Percentiles rank a stretch among this genome's conserved stretches.
These are phyloP conservation scores for Glaucopsyche alexis DNA, from an alignment of 2,888 invertebrate genomes.

Conservation along the genomic window DNA sequence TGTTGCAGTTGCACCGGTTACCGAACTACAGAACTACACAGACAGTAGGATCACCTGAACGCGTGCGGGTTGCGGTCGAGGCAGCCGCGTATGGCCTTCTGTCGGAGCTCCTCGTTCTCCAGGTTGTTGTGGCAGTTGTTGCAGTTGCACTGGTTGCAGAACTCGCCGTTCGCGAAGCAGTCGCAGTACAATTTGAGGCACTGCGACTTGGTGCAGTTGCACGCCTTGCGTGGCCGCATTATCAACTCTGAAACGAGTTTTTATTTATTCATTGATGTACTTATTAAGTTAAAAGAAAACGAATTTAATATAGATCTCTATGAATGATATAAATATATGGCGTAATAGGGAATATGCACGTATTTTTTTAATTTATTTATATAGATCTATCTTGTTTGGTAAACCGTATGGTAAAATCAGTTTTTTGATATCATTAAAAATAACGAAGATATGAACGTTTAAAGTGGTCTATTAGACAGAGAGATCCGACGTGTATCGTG, in stretches of 20 bases:
- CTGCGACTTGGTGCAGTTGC: slow-evolving; percentile 99
- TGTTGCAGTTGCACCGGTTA: slow-evolving; percentile 97
- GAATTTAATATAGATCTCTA: no score
- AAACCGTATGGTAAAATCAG: no score
- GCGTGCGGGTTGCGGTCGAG: slow-evolving; percentile 98
- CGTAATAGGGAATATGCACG: no score
- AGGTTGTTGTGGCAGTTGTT: slow-evolving; percentile 98
- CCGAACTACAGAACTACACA: slow-evolving; percentile 85
- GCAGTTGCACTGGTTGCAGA: slow-evolving; percentile 98
- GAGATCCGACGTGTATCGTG: no score
- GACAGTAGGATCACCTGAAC: slow-evolving; percentile 80
- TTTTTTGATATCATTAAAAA: no score
- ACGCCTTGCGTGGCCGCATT: slow-evolving; percentile 91
- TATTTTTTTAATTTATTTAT: no score
- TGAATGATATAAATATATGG: no score
- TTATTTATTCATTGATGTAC: no score
- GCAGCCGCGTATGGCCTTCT: slow-evolving; percentile 95
- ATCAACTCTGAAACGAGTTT: slow-evolving; percentile 54
- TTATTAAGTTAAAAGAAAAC: no score
- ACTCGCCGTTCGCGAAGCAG: slow-evolving; percentile 99
- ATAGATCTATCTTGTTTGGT: no score
- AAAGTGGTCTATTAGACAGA: no score
- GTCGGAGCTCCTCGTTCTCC: slow-evolving; percentile 95
- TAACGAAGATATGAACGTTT: no score
- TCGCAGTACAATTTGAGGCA: slow-evolving; percentile 99